These are phyloP conservation scores for Drosophila leontia DNA, from an alignment of 1,140 invertebrate species.

Conservation along the genomic window DNA sequence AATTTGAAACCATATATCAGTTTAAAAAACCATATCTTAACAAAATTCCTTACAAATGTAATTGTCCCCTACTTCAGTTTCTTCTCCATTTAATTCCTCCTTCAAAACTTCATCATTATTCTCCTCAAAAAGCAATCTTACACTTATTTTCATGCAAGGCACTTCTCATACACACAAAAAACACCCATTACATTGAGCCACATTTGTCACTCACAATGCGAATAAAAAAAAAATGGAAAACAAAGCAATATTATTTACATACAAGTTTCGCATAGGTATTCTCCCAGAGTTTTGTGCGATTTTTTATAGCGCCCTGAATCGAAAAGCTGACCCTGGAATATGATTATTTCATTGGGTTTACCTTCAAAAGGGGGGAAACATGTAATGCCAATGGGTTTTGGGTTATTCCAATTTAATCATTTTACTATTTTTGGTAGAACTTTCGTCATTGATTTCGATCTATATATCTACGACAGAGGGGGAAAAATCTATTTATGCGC, in stretches of 20 bases:
- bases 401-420: slow-evolving; percentile 31
- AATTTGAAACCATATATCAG: too few species aligned
- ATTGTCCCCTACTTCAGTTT: not conserved
- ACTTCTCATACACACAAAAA: slow-evolving; percentile 24
- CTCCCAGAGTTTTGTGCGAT: slow-evolving; percentile 33
- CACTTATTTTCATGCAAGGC: slow-evolving; percentile 14
- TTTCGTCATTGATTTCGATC: slow-evolving; percentile 25
- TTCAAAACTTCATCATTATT: slow-evolving; percentile 3
- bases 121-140: not conserved
- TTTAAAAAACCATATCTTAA: not conserved
- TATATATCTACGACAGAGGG: slow-evolving; percentile 15
- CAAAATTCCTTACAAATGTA: not conserved
- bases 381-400: slow-evolving; percentile 11
- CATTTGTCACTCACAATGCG: slow-evolving; percentile 34
- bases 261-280: slow-evolving; percentile 45
- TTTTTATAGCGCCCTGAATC: slow-evolving; percentile 57
- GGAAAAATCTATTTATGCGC: slow-evolving; percentile 36
- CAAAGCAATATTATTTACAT: slow-evolving; percentile 47
- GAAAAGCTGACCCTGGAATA: slow-evolving; percentile 56
- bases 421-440: slow-evolving; percentile 26
- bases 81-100: not conserved
- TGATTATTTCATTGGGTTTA: slow-evolving; percentile 24
- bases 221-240: slow-evolving; percentile 10
- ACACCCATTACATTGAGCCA: slow-evolving; percentile 23
- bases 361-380: slow-evolving; percentile 3